Percentiles rank a stretch among this genome's conserved stretches.
Conservation (phyloP, 2,113 vertebrate genomes). For the Rhinichthys klamathensis region DNA sequence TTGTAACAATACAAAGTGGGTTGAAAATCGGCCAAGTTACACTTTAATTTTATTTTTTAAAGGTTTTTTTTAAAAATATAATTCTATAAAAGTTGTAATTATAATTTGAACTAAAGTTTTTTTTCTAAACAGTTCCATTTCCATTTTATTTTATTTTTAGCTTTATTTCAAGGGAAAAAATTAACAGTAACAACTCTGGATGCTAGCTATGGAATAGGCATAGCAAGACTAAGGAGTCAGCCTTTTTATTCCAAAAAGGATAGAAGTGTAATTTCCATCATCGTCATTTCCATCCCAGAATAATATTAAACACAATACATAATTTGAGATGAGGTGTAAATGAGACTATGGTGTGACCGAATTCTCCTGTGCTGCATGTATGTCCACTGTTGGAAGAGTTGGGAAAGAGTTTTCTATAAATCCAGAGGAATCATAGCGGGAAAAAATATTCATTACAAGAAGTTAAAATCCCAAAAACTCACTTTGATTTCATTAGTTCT, state of each 20-base stretch:
- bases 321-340: not conserved
- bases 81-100: too few relatives aligned
- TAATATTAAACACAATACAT: not conserved
- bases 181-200: not conserved
- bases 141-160: too few relatives aligned
- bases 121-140: too few relatives aligned
- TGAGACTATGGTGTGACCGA: not conserved
- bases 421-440: not conserved
- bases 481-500: not conserved
- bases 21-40: too few relatives aligned
- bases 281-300: not conserved
- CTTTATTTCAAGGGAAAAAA: too few relatives aligned
- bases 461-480: not conserved
- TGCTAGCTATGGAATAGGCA: not conserved
- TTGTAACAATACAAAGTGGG: too few relatives aligned
- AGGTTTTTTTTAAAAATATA: too few relatives aligned
- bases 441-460: not conserved
- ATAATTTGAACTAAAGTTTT: too few relatives aligned
- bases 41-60: not conserved
- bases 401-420: too few relatives aligned
- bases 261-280: not conserved
- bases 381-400: too few relatives aligned
- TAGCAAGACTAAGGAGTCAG: not conserved
- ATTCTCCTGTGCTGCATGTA: not conserved
- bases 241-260: not conserved